A percentile compares a stretch with the other conserved stretches of the same genome.
Conservation (phyloP, 2,113 vertebrate genomes). For the Trematomus loennbergii region DNA sequence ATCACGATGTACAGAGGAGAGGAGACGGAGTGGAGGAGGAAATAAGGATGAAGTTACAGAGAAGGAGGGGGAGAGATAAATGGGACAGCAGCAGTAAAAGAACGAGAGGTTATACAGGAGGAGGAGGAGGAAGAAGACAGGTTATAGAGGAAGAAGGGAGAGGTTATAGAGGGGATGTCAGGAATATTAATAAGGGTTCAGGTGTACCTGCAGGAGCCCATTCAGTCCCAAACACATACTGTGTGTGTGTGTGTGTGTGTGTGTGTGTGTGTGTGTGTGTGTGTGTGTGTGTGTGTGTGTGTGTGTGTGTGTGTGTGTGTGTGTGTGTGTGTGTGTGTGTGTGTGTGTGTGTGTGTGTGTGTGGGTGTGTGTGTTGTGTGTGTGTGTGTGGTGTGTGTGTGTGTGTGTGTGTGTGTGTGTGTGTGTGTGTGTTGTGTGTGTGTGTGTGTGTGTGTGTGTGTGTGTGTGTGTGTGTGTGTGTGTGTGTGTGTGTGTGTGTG, state of each 20-base stretch:
- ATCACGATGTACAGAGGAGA: background rate
- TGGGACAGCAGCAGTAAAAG: conserved; percentile 47
- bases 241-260: conserved; percentile 42
- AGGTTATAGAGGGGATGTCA: conserved; percentile 74
- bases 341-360: background rate
- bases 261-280: background rate
- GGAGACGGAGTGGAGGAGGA: conserved; percentile 2
- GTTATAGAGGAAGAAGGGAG: conserved; percentile 56
- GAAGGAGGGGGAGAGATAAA: conserved; percentile 31
- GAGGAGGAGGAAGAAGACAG: conserved; percentile 44
- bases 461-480: conserved; percentile 9
- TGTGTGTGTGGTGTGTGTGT: too few relatives aligned
- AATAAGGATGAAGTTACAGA: conserved; percentile 22
- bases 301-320: background rate
- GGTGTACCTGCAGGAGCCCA: conserved; percentile 75
- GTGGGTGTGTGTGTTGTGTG: background rate
- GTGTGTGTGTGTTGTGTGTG: background rate
- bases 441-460: background rate
- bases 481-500: background rate
- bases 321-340: conserved; percentile 1
- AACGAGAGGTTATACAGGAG: conserved; percentile 38
- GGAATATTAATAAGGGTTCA: conserved; percentile 76
- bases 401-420: too few relatives aligned
- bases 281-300: conserved; percentile 8
- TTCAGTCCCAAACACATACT: conserved; percentile 76